phyloP scores from a whole-genome alignment of 2,113 vertebrate genomes.

The Blennius ocellaris region DNA sequence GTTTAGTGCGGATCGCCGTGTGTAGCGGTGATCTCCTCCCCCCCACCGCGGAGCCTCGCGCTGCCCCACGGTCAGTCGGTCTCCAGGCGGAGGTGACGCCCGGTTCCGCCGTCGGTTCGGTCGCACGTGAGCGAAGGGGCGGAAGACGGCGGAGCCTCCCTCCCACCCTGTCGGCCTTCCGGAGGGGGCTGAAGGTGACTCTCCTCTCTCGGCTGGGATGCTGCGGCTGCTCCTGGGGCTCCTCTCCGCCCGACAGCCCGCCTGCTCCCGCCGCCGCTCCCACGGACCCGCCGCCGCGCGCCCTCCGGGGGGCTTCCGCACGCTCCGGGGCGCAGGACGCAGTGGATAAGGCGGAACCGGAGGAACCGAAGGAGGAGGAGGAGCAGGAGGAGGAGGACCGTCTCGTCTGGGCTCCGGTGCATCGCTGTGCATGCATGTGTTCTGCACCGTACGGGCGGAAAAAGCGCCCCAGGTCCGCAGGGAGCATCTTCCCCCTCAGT shows the following conservation, averaged over 20 bases:
- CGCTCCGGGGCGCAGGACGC: no score
- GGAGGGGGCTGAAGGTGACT: conserved; percentile 83
- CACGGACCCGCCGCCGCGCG: conserved; percentile 3
- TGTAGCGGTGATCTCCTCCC: no score
- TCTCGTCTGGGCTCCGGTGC: conserved; percentile 54
- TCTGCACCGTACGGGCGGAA: conserved; percentile 95
- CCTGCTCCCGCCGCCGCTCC: conserved; percentile 28
- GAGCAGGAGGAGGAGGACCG: no score
- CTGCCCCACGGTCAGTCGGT: conserved; percentile 52
- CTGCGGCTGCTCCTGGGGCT: conserved; percentile 75
- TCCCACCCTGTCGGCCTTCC: conserved; percentile 72
- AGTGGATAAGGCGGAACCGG: no score
- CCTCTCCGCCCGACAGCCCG: conserved; percentile 32
- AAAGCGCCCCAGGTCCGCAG: conserved; percentile 90
- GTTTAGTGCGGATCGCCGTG: no score
- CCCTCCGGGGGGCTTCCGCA: neutral
- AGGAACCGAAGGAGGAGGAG: no score
- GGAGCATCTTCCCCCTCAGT: conserved; percentile 88
- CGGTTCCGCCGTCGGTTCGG: conserved; percentile 69
- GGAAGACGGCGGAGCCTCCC: conserved; percentile 71
- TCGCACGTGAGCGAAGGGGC: conserved; percentile 66
- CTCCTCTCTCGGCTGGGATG: conserved; percentile 82
- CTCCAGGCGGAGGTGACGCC: conserved; percentile 55
- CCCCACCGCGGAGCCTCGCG: no score
- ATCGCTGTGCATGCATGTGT: conserved; percentile 95